Evolutionary conservation across 1,140 invertebrate species (phyloP), one percentile per base, ranked within the genome.

Genomic region (Plectrocnemia conspersa): DNA sequence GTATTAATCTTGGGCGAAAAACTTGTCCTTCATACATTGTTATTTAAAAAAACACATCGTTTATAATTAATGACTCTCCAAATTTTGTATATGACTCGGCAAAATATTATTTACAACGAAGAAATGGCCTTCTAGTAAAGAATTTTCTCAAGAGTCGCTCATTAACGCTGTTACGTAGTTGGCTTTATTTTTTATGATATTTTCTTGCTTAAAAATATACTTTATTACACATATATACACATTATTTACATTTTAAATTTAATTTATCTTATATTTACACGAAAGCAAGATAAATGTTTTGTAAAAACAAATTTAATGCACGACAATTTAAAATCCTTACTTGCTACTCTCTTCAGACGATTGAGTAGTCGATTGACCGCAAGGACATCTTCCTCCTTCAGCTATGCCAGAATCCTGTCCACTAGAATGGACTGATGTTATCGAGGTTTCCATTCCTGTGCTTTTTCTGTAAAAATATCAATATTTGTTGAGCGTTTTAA

Each of bases 331-430:
- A 24, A 38, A 3, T 62, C 67, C 71, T 72, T 69, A 85, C 83
- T 83, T 83, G 75, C 82, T 84, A 67, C 82, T 83, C 56, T 82
- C 82, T 53, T 79, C 81, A 2, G 81, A 82, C 10, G 80, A 81
- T 58, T 82, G 81, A 24, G 78, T 77, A 41, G 78, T 79, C 63
- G 83, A 81, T 64, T 84, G 79, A 60, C 82, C 77, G 69, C 84
- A 82, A 58, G 82, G 77, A 47, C 58, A 59, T 63, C 80, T 66
- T 63, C 75, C 61, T 61, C 73, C 73, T 63, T 83, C 74, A 33
- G 80, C 82, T 58, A 89, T 86, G 25, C 86, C 87, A 5, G 85
- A 88, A 72, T 89, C 86, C 66, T 86, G 82, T 13, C 85, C 84
- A 63, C 85, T 88, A 53, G 87, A 89, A 74, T 87, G 84, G 56